Evolutionary conservation across 2,113 vertebrate species (phyloP).

Genomic region (Hemicordylus capensis): DNA sequence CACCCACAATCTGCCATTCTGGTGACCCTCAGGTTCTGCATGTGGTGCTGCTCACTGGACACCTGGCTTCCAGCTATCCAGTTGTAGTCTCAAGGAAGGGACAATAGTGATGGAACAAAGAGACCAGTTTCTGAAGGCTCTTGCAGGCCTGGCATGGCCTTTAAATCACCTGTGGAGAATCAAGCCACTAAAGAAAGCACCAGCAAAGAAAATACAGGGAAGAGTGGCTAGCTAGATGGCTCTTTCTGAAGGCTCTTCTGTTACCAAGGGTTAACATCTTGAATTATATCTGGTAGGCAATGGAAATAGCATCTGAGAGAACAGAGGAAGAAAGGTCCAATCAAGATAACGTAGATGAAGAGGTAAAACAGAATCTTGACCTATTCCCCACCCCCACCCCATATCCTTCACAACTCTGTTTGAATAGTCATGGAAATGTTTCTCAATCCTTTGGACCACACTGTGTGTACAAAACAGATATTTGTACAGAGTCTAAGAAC

Average conservation of each 20-base stretch:
- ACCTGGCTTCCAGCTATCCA: no score
- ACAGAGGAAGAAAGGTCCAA: conserved; percentile 87
- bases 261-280: conserved; percentile 36
- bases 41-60: no score
- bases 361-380: conserved; percentile 74
- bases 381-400: background rate
- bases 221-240: background rate
- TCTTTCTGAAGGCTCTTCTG: background rate
- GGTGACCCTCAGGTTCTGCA: no score
- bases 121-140: no score
- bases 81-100: no score
- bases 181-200: no score
- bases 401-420: background rate
- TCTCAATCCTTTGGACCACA: background rate
- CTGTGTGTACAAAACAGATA: background rate
- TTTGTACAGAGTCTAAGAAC: background rate
- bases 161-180: no score
- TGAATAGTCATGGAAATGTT: background rate
- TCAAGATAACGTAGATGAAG: conserved; percentile 94
- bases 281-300: conserved; percentile 79
- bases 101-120: no score
- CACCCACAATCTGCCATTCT: no score
- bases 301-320: conserved; percentile 86
- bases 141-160: no score
- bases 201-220: background rate